Evolutionary conservation across 2,113 vertebrate species (phyloP).

Genomic region (Nesoenas mayeri): DNA sequence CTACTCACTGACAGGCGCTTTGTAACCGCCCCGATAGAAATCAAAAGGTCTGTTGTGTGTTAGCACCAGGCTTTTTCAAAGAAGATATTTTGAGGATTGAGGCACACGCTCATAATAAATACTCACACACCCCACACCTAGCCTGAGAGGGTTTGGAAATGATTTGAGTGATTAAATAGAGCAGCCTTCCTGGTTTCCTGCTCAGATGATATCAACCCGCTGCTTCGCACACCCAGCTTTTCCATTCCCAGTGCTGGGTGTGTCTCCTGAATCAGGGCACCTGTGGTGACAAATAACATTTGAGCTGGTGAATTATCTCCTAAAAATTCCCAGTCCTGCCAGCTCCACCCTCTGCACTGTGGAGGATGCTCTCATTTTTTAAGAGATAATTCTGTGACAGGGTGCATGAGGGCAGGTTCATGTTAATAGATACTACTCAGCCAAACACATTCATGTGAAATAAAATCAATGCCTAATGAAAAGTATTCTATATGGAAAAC

Average conservation of each 20-base stretch:
- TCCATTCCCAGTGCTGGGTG: slow-evolving; percentile 72
- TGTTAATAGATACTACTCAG: not conserved
- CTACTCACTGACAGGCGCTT: not conserved
- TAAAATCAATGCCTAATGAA: not conserved
- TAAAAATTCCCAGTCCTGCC: slow-evolving; percentile 51
- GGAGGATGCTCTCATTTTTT: not conserved
- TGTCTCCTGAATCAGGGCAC: slow-evolving; percentile 28
- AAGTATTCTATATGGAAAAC: not conserved
- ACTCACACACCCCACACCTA: not conserved
- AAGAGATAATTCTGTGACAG: not conserved
- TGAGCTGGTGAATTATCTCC: slow-evolving; percentile 54
- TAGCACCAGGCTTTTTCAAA: not conserved
- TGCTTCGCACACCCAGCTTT: slow-evolving; percentile 52
- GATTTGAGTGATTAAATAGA: slow-evolving; percentile 30
- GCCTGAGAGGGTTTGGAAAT: slow-evolving; percentile 45
- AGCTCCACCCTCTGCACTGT: not conserved
- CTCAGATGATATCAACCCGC: slow-evolving; percentile 42
- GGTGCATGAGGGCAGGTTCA: not conserved
- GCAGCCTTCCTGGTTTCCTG: slow-evolving; percentile 68
- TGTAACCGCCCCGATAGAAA: not conserved
- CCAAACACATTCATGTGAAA: not conserved
- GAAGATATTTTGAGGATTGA: not conserved
- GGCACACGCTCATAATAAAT: not conserved
- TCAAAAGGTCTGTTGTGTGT: not conserved
- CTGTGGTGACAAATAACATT: slow-evolving; percentile 62